Evolutionary conservation across 2,888 invertebrate genomes (phyloP), one percentile per base, ranked within the genome.

Genomic region (Abrostola triplasia): DNA sequence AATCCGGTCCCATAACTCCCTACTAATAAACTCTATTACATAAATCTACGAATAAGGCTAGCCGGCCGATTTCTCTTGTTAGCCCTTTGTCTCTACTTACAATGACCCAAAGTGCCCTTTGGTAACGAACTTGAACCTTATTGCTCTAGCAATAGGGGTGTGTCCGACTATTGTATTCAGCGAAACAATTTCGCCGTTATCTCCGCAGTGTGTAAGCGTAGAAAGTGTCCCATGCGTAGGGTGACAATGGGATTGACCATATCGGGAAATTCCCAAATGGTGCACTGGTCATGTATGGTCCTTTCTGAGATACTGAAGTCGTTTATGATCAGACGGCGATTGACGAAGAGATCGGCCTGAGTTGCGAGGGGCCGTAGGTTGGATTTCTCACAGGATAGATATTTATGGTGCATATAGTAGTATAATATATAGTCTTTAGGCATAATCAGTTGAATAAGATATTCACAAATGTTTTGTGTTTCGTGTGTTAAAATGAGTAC

Each of bases 141-240:
- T 64, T 7, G 0, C 24, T 10, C 9, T 80, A n/a, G 60, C 0
- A 71, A 84, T 86, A 89, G 83, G 82, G 77, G 77, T 70, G 74
- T 74, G 64, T 60, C 67, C 67, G 63, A 67, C 73, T 76, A 83
- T 84, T 84, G 83, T 84, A 75, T 81, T 80, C 77, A 70, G 72
- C 70, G 73, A 80, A 73, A 80, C 83, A 85, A 85, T 88, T 87
- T 87, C 81, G 84, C 86, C 81, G 87, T 86, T 89, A 88, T 88
- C 88, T 88, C 80, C 73, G 82, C 87, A 82, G 80, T 84, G 83
- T 86, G 85, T 83, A 83, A 76, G 77, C 81, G 84, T 91, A 91
- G 91, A 92, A 91, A 92, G 92, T 92, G 92, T 91, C 90, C 87
- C 89, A 85, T 83, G 77, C 70, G 67, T 84, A 82, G 82, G 82